Conservation (phyloP, 2,113 vertebrate species). For the Corythaeola cristata region DNA sequence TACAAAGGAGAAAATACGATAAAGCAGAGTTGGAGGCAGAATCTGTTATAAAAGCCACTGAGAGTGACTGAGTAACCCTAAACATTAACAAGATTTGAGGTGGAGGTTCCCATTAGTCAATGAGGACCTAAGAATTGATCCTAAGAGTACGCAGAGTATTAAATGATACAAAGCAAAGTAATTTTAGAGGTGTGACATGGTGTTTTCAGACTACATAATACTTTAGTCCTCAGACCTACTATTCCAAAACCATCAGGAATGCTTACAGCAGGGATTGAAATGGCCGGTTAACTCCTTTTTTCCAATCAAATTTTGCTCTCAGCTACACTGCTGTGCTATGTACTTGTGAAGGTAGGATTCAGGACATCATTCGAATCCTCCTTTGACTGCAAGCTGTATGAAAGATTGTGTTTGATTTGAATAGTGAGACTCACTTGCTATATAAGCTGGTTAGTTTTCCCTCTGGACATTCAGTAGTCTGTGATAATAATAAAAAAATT, state of each 20-base stretch:
- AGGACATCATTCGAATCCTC: neutral
- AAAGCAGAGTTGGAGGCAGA: neutral
- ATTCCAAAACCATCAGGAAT: neutral
- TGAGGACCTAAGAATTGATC: neutral
- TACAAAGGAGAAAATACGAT: neutral
- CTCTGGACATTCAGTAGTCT: neutral
- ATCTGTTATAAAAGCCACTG: neutral
- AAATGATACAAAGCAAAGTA: neutral
- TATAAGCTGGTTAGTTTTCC: neutral
- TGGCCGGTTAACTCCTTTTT: neutral
- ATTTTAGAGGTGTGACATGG: neutral
- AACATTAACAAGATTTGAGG: neutral
- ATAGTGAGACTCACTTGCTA: neutral
- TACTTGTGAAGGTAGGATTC: neutral
- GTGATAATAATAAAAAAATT: neutral
- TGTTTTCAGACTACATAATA: slow-evolving; percentile 27
- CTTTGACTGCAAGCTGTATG: neutral
- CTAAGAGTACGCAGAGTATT: neutral
- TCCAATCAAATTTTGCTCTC: neutral
- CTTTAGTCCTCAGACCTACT: slow-evolving; percentile 34
- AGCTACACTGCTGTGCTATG: neutral
- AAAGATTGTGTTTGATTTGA: neutral
- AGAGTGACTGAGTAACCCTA: neutral
- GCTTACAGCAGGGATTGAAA: neutral
- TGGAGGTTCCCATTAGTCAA: neutral